phyloP scores from a whole-genome alignment of 64 coral and sea anemone species.

The Pocillopora verrucosa region DNA sequence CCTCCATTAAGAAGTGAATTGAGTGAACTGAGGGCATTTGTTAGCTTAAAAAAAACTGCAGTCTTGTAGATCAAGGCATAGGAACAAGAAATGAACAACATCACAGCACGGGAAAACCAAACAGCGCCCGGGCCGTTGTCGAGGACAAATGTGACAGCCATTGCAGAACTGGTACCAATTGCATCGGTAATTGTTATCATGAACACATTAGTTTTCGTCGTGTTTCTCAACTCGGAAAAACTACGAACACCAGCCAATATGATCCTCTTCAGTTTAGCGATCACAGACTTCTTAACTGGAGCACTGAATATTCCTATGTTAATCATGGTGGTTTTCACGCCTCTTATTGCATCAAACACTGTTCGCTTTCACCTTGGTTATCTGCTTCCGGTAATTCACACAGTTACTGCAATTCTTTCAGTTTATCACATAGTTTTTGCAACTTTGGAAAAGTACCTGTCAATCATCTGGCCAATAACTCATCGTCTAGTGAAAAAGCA shows the following conservation, averaged over 20 bases:
- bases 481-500: not conserved
- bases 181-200: not conserved
- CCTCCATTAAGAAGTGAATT: not conserved
- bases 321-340: not conserved
- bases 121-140: not conserved
- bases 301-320: conserved; percentile 25
- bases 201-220: conserved; percentile 9
- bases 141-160: not conserved
- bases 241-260: conserved; percentile 9
- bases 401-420: conserved; percentile 3
- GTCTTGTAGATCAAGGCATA: not conserved
- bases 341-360: not conserved
- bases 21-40: no score
- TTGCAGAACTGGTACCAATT: conserved; percentile 22
- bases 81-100: not conserved
- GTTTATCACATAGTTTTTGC: conserved; percentile 15
- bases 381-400: not conserved
- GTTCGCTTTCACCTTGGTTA: conserved; percentile 21
- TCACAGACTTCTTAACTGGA: conserved; percentile 31
- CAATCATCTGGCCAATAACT: conserved; percentile 1
- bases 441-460: conserved; percentile 22
- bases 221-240: conserved; percentile 19
- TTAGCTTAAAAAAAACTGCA: not conserved
- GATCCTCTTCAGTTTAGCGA: conserved; percentile 6
- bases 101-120: not conserved